phyloP scores from a whole-genome alignment of 2,888 invertebrate genomes.

The Matsumyia berberina region DNA sequence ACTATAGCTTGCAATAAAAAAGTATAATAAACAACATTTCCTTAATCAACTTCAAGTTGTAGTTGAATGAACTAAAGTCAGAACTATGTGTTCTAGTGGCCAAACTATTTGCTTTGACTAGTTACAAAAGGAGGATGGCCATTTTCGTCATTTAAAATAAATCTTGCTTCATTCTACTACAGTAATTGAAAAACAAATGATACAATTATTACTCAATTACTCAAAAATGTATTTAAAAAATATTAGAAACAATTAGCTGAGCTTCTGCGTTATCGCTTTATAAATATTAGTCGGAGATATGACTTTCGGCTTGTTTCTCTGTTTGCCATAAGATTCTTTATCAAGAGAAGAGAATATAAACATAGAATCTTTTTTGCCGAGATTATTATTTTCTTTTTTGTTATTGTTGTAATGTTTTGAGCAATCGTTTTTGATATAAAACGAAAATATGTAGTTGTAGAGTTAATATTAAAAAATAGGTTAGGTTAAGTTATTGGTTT shows the following conservation, averaged over 20 bases:
- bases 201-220: neutral
- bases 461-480: too few species aligned
- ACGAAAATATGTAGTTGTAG: too few species aligned
- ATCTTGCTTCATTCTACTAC: too few species aligned
- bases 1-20: neutral
- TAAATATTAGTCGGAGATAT: constrained; percentile 44
- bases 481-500: too few species aligned
- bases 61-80: constrained; percentile 18
- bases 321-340: constrained; percentile 4
- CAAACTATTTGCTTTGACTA: too few species aligned
- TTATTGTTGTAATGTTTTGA: neutral
- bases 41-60: neutral
- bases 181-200: neutral
- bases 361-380: constrained; percentile 4
- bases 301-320: constrained; percentile 9
- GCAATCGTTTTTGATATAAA: neutral
- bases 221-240: too few species aligned
- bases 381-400: neutral
- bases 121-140: too few species aligned
- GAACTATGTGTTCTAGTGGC: neutral
- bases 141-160: neutral
- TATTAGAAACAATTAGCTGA: constrained; percentile 6
- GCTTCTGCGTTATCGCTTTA: constrained; percentile 19
- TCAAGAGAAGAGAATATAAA: neutral
- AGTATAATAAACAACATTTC: neutral